Evolutionary conservation across 2,113 vertebrate species (phyloP).

Genomic region (Seriola rivoliana): DNA sequence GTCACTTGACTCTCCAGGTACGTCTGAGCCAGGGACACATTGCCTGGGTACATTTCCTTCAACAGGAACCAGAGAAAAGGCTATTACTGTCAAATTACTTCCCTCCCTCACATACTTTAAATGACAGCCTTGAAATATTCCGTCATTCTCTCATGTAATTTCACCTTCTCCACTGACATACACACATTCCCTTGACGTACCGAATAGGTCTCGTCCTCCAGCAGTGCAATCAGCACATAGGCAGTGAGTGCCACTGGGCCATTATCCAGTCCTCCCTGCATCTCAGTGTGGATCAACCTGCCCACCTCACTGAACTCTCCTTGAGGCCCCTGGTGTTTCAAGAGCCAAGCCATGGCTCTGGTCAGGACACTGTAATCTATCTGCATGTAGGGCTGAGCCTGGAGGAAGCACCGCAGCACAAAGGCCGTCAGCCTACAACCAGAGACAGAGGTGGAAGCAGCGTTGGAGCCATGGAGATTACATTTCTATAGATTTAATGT

Average conservation of each 20-base stretch:
- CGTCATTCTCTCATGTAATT: background rate
- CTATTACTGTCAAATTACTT: background rate
- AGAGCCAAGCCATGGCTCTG: conserved; percentile 87
- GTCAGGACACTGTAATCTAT: conserved; percentile 85
- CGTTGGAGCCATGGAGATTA: background rate
- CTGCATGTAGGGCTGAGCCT: conserved; percentile 87
- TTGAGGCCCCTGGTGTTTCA: conserved; percentile 81
- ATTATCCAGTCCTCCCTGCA: conserved; percentile 86
- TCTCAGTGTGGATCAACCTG: conserved; percentile 87
- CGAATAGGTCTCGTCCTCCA: conserved; percentile 83
- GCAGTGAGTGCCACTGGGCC: conserved; percentile 89
- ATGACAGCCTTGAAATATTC: background rate
- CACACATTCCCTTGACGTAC: conserved; percentile 66
- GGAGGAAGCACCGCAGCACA: conserved; percentile 90
- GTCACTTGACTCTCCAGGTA: conserved; percentile 87
- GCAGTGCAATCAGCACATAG: conserved; percentile 89
- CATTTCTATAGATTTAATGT: background rate
- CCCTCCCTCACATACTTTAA: background rate
- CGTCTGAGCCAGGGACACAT: conserved; percentile 71
- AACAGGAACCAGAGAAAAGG: background rate
- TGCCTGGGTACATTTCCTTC: conserved; percentile 76
- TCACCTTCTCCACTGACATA: background rate
- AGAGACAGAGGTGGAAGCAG: background rate
- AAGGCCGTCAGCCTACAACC: conserved; percentile 91
- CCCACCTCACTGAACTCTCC: conserved; percentile 91